Conservation (phyloP, 2,113 vertebrate species). For the Bufo gargarizans region DNA sequence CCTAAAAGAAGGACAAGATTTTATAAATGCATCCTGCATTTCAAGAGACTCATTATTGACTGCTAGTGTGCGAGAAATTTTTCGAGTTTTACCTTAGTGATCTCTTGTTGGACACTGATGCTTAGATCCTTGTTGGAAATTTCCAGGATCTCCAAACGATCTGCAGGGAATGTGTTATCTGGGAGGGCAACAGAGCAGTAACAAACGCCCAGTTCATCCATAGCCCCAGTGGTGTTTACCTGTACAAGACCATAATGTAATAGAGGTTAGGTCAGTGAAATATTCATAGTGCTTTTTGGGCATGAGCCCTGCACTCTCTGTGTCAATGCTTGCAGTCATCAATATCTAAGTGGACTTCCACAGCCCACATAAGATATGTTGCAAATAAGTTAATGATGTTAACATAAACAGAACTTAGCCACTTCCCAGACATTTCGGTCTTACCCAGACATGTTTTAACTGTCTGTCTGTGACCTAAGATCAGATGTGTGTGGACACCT, state of each 20-base stretch:
- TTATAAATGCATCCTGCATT: background rate
- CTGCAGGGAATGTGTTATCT: conserved; percentile 40
- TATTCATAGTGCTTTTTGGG: background rate
- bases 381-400: no score
- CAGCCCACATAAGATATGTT: no score
- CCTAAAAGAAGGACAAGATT: background rate
- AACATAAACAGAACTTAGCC: no score
- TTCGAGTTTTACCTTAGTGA: conserved; percentile 45
- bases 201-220: conserved; percentile 38
- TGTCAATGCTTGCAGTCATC: no score
- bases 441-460: no score
- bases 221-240: background rate
- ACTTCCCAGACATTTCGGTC: no score
- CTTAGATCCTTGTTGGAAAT: background rate
- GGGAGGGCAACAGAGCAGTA: conserved; percentile 47
- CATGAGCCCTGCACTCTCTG: no score
- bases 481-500: no score
- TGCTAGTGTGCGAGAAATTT: background rate
- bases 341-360: no score
- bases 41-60: background rate
- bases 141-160: conserved; percentile 47
- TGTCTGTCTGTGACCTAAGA: no score
- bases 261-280: background rate
- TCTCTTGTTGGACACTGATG: conserved; percentile 32
- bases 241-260: background rate